A percentile compares a stretch with the other conserved stretches of the same genome.
phyloP scores from a whole-genome alignment of 2,888 invertebrate genomes.

The Drosophila anomalipes region DNA sequence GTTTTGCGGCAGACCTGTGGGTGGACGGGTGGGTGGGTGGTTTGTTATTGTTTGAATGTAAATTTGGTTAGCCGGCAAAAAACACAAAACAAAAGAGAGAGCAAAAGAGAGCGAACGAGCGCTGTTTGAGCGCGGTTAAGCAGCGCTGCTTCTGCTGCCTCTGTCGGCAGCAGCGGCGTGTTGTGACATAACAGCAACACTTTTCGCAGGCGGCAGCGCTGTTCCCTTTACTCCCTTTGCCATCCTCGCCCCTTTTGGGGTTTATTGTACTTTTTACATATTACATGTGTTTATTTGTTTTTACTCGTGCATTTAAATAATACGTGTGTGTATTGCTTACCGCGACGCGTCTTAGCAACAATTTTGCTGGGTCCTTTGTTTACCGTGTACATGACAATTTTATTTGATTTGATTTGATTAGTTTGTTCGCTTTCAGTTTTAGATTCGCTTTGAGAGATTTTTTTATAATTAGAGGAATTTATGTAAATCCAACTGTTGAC shows the following conservation, averaged over 20 bases:
- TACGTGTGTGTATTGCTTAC: slow-evolving; percentile 85
- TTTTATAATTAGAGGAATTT: slow-evolving; percentile 22
- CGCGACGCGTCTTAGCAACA: slow-evolving; percentile 93
- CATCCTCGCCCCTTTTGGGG: slow-evolving; percentile 11
- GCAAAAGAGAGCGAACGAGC: slow-evolving; percentile 10
- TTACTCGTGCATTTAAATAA: slow-evolving; percentile 13
- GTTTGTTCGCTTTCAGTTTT: slow-evolving; percentile 22
- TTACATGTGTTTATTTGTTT: neutral
- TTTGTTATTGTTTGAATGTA: slow-evolving; percentile 62
- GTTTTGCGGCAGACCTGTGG: slow-evolving; percentile 91
- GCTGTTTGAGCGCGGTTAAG: slow-evolving; percentile 12
- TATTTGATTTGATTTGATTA: slow-evolving; percentile 22
- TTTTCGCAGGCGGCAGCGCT: slow-evolving; percentile 44
- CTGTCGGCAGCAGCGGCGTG: slow-evolving; percentile 43
- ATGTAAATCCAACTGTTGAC: slow-evolving; percentile 48
- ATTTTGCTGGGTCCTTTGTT: slow-evolving; percentile 95
- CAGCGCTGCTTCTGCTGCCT: slow-evolving; percentile 52
- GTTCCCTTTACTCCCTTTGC: slow-evolving; percentile 17
- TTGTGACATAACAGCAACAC: slow-evolving; percentile 82
- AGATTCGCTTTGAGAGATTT: slow-evolving; percentile 25
- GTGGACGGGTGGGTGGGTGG: slow-evolving; percentile 18
- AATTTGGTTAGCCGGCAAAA: slow-evolving; percentile 66
- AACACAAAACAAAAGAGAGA: slow-evolving; percentile 41
- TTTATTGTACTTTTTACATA: slow-evolving; percentile 49
- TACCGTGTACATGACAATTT: slow-evolving; percentile 92